Base-by-base conservation (phyloP, 2,888 invertebrate genomes). In the Acholoe squamosa region DNA sequence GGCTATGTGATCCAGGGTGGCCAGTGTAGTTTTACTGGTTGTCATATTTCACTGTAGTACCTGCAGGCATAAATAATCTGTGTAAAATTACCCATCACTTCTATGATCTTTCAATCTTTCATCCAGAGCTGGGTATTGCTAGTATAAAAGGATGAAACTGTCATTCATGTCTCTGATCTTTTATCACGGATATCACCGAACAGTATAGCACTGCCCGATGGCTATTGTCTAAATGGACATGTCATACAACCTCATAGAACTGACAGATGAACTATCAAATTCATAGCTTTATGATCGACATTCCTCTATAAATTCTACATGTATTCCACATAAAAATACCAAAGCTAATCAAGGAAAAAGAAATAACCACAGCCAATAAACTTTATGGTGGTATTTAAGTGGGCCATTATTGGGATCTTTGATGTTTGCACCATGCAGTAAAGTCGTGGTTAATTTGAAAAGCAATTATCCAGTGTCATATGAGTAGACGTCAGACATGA, bases 41-140 rank as follows among this genome's bases (percentile, higher is more conserved):
- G 80, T 80, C 80, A 80, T 80, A 80, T 71, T 71, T 25, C 71
- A 71, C 71, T 5, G 25, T 25, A 28, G 25, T 14, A 71, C 25
- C 25, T 71, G 7, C 31, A 28, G 34, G 16, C 80, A 16, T 12
- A 28, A 77, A 31, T 77, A 80, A 80, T 80, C 34, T 80, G 43
- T 80, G 22, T 80, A 80, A 33, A 80, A 80, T 80, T 80, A 80
- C 80, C 80, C 80, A 80, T 80, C 80, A 80, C 25, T 80, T 43
- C 80, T 80, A 43, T 80, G 80, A 80, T 80, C 80, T 80, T 80
- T 80, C 80, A 80, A 80, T 80, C 80, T 80, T 80, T 80, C 80
- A 80, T 80, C 80, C 22, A 33, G 0, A 34, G 80, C 12, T 34
- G 43, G 33, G 10, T 80, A 34, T 34, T 80, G 80, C 80, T 19